These are phyloP conservation scores for Muscicapa striata DNA, from an alignment of 2,797 vertebrate genomes.

Conservation along the genomic window DNA sequence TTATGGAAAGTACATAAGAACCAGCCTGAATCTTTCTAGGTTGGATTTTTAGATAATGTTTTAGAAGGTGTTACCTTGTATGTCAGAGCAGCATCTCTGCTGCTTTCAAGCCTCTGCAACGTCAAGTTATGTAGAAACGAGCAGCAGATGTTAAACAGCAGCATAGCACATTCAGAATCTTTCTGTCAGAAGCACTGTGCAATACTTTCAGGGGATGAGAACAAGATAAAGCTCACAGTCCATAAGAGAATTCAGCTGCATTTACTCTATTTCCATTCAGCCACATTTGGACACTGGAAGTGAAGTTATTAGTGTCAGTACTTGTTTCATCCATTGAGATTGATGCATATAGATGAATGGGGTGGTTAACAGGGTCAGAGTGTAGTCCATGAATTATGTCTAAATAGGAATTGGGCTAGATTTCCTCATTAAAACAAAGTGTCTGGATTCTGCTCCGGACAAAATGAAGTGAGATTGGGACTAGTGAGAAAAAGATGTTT, in stretches of 20 bases:
- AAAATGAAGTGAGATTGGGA: not conserved
- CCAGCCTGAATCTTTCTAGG: not conserved
- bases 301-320: constrained; percentile 37
- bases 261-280: not conserved
- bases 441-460: constrained; percentile 10
- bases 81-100: not conserved
- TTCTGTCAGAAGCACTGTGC: not conserved
- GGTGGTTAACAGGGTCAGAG: constrained; percentile 40
- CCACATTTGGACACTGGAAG: constrained; percentile 8
- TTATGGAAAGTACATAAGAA: not conserved
- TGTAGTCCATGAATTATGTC: not conserved
- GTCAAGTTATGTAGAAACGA: not conserved
- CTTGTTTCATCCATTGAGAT: constrained; percentile 20
- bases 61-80: not conserved
- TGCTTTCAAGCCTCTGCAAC: not conserved
- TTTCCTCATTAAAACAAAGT: constrained; percentile 12
- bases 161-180: not conserved
- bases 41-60: not conserved
- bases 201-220: not conserved
- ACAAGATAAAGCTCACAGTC: not conserved
- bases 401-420: constrained; percentile 11
- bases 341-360: constrained; percentile 41
- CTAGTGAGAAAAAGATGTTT: not conserved
- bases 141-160: not conserved
- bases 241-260: not conserved